A percentile compares a stretch with the other conserved stretches of the same genome.
These are phyloP conservation scores for Tachycineta bicolor DNA, from an alignment of 2,113 vertebrate species.

Conservation along the genomic window DNA sequence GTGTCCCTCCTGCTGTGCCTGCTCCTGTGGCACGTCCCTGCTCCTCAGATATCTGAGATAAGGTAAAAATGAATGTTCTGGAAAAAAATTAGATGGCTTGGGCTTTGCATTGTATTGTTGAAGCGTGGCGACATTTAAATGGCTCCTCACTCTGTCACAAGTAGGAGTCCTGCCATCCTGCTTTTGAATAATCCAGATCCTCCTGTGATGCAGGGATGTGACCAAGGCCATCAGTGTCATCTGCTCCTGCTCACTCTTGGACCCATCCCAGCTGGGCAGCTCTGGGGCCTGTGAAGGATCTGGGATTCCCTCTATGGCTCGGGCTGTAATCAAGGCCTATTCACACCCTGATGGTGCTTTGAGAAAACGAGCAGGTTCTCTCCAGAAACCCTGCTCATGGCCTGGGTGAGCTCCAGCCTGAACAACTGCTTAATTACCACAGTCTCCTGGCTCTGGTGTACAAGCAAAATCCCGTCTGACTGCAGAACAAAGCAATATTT, in stretches of 20 bases:
- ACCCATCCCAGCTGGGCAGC: neutral
- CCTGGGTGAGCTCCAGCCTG: neutral
- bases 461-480: neutral
- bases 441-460: neutral
- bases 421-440: neutral
- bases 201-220: neutral
- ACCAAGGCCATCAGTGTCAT: neutral
- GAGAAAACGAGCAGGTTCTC: neutral
- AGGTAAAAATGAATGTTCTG: neutral
- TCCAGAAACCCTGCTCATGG: neutral
- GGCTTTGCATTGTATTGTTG: neutral
- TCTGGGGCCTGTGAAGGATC: neutral
- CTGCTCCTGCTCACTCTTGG: neutral
- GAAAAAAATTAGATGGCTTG: neutral
- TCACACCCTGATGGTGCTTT: neutral
- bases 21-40: neutral
- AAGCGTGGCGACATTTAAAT: neutral
- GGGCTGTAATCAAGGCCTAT: neutral
- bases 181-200: neutral
- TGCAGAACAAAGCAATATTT: neutral
- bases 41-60: neutral
- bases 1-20: neutral
- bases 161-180: neutral
- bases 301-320: rapidly evolving
- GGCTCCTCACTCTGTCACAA: neutral